Evolutionary conservation across 2,888 invertebrate species (phyloP).

Genomic region (Barypeithes pellucidus): DNA sequence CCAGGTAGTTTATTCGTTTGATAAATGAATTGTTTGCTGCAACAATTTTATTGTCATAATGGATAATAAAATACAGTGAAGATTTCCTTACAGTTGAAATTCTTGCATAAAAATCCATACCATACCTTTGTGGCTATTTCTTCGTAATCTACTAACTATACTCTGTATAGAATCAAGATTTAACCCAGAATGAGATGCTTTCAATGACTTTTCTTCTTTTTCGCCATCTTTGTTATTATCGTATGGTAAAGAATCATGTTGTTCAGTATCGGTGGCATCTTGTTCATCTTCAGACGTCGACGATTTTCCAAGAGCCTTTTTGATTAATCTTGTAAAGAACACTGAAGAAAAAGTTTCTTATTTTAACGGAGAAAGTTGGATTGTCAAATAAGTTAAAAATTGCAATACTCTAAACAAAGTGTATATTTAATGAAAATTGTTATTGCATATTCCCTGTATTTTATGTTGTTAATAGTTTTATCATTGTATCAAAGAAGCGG

Average conservation of each 20-base stretch:
- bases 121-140: slow-evolving; percentile 38
- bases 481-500: too few species aligned
- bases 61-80: too few species aligned
- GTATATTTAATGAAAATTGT: too few species aligned
- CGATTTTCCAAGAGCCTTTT: slow-evolving; percentile 75
- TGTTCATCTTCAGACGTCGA: slow-evolving; percentile 72
- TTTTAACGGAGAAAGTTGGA: background rate
- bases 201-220: slow-evolving; percentile 47
- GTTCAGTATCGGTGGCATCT: slow-evolving; percentile 81
- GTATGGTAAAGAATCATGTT: slow-evolving; percentile 80
- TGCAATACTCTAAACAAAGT: too few species aligned
- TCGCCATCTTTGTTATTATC: slow-evolving; percentile 65
- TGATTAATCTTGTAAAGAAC: slow-evolving; percentile 76
- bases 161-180: slow-evolving; percentile 50
- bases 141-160: slow-evolving; percentile 54
- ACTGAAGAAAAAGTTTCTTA: slow-evolving; percentile 65
- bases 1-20: too few species aligned
- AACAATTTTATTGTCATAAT: too few species aligned
- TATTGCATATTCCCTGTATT: too few species aligned
- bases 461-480: too few species aligned
- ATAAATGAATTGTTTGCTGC: too few species aligned
- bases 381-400: too few species aligned
- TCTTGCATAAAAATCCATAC: too few species aligned
- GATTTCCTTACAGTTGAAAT: too few species aligned
- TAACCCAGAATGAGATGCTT: slow-evolving; percentile 42